Evolutionary conservation across 1,140 invertebrate species (phyloP), one percentile per base, ranked within the genome.

Genomic region (Bombus breviceps): DNA sequence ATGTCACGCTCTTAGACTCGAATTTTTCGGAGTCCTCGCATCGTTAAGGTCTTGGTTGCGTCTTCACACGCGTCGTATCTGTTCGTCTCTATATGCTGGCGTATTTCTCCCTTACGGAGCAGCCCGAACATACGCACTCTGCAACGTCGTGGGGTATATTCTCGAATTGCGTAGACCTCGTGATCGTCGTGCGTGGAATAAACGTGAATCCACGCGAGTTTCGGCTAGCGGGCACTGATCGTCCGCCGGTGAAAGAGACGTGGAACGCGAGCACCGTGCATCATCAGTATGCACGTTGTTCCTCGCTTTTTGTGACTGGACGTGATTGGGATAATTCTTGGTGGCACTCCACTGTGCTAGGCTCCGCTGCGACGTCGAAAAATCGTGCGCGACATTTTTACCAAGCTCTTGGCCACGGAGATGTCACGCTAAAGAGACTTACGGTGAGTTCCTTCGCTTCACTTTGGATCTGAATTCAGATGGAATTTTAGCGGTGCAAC

Each of bases 91-190:
- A 62, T 62, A 77, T 77, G 39, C 62, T 64, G 57, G 25, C 62
- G 59, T 41, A 64, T 77, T 41, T 81, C 41, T 37, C 39, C 79
- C 37, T 37, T 41, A 62, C 81, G 88, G 66, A 39, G 32, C 79
- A 79, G 37, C 43, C 37, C 22, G 75, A 89, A 82, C 82, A 53
- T 53, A 53, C 47, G 18, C 18, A 83, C 79, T 82, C 74, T 76
- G 53, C 80, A 68, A 69, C 79, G 71, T 69, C 72, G 77, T 25
- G 37, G 34, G 32, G 53, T 53, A 59, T 71, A 74, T 62, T 72
- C 77, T 73, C 82, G 53, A 85, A 85, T 77, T 72, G 87, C 37
- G 18, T n/a, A 81, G 62, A 88, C 47, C 66, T 89, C 83, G 83
- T 69, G 74, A 78, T 78, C 34, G 81, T 57, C 59, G 39, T 18